Base-by-base conservation (phyloP, 2,113 vertebrate genomes). In the Pomatostomus ruficeps region DNA sequence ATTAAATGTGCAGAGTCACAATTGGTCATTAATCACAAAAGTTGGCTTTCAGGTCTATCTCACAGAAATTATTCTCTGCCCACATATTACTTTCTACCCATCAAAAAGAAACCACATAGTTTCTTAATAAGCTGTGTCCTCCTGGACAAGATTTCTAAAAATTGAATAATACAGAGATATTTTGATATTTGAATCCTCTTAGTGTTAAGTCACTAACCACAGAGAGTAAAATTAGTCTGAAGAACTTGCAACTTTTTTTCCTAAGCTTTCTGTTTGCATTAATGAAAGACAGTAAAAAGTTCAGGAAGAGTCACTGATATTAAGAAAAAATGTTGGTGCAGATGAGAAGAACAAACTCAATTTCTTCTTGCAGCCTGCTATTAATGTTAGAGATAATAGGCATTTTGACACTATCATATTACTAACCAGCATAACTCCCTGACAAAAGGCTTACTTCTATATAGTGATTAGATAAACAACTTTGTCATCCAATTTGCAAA, bases 1-100 rank as follows among this genome's bases (percentile, higher is more conserved):
- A 98, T 98, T 98, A 98, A 97, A 97, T 96, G 97, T 85, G 94
- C 96, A 97, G 90, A 96, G 96, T 97, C 92, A 97, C 93, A 96
- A 98, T 94, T 96, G 97, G 97, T 97, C 92, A 97, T 96, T 98
- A 96, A 95, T 97, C 97, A 97, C 84, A 85, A 67, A 98, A 97
- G 74, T 95, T 97, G 87, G 57, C 91, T 97, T 96, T 97, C 20
- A 65, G 79, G 76, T 91, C 90, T 93, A 66, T 93, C 89, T 88
- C 92, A 49, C 25, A 94, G 78, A 88, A 95, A 80, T 96, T 66
- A 58, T 17, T 67, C 58, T 70, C 82, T 78, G 51, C 61, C 91
- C 58, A 82, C 42, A 80, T 82, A 74, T 94, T 91, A 78, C 61
- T 92, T 91, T 68, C 68, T 90, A 33, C 12, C 54, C 52, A 79